A percentile compares a stretch with the other conserved stretches of the same genome.
These are phyloP conservation scores for Asarcornis scutulata DNA, from an alignment of 2,113 vertebrate species.

Conservation along the genomic window DNA sequence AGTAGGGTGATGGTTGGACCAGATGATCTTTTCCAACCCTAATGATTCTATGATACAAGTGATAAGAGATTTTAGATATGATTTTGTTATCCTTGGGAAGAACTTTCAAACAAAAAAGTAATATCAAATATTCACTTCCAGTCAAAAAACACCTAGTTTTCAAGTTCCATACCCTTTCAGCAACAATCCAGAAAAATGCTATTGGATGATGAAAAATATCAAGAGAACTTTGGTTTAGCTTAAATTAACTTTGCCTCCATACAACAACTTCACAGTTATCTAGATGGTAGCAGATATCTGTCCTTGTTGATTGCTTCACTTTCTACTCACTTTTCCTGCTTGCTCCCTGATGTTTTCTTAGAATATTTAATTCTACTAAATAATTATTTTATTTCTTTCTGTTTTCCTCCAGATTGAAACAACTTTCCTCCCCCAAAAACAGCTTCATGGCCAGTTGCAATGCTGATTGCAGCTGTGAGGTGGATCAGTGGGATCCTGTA, in stretches of 20 bases:
- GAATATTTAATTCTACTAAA: not conserved
- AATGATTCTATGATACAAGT: no score
- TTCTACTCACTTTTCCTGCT: not conserved
- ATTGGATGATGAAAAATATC: not conserved
- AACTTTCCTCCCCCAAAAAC: conserved; percentile 39
- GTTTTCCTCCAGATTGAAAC: not conserved
- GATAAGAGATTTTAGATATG: not conserved
- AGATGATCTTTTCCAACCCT: no score
- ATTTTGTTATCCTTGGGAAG: not conserved
- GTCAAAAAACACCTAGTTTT: not conserved
- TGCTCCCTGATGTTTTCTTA: not conserved
- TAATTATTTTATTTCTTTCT: not conserved
- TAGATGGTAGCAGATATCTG: not conserved
- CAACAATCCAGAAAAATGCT: not conserved
- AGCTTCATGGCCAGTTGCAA: conserved; percentile 81
- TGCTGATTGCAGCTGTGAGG: conserved; percentile 79
- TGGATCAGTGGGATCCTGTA: conserved; percentile 87
- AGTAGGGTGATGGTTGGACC: no score
- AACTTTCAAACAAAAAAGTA: not conserved
- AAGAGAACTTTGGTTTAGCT: not conserved
- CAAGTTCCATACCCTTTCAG: not conserved
- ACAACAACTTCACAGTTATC: not conserved
- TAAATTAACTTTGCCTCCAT: not conserved
- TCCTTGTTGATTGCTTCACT: not conserved
- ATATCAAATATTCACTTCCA: not conserved